Base-by-base conservation (phyloP, 2,113 vertebrate genomes). In the Sarotherodon lohbergeri region DNA sequence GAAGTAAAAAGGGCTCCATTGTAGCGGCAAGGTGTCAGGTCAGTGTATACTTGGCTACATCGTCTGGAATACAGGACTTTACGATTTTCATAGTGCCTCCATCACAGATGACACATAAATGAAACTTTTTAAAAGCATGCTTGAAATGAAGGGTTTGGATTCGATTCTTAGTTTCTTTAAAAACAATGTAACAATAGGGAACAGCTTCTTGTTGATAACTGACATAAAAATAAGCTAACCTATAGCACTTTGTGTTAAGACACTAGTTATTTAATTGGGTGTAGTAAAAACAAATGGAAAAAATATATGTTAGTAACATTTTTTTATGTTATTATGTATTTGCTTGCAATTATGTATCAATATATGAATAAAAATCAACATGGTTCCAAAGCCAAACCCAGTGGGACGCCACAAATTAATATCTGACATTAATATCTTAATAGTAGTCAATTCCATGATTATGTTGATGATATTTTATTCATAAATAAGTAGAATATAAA, bases 401-500 rank as follows among this genome's bases (percentile, higher is more conserved):
- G 54, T 48, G 73, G 84, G 19, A 86, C 12, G 22, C 43, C 55
- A 52, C 10, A n/a, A 50, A 48, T 78, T 29, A 78, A 76, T 27
- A 66, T 66, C 32, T 48, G 68, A 73, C 29, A 73, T 48, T 46
- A 73, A 29, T 29, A 48, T 29, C 14, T 6, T 29, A 29, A 48
- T 29, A 76, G 43, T 32, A 32, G 16, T 78, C 24, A 78, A 27
- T 78, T 29, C 43, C 71, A 50, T 11, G 7, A 14, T 54, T 11
- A 36, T 66, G 46, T 54, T 46, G 0, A 61, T 48, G 66, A 80
- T 80, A 43, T 41, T 71, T 80, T 55, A 76, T 78, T 78, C 43
- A 78, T 78, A 78, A 78, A 50, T 78, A 78, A 76, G 22, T 36
- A 73, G 27, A 68, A 29, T 12, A 5, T 78, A 39, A 68, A 43